These are phyloP conservation scores for Raja brachyura DNA, from an alignment of 2,113 vertebrate genomes.

Conservation along the genomic window DNA sequence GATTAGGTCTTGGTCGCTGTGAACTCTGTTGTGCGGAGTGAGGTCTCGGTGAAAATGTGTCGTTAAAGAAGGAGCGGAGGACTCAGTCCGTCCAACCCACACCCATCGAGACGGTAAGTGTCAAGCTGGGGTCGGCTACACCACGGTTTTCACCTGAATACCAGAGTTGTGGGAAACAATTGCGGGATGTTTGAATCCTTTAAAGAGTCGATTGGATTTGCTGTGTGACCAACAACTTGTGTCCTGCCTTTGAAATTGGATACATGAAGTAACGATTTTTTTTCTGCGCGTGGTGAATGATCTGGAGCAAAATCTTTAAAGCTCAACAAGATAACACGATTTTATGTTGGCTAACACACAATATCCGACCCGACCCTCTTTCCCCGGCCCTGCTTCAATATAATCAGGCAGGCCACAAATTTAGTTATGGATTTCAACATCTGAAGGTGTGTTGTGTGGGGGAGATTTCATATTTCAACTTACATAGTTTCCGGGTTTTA, in stretches of 20 bases:
- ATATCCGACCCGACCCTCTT: no score
- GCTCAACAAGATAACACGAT: background rate
- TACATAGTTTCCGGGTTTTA: background rate
- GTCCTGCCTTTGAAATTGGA: background rate
- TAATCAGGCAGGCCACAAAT: background rate
- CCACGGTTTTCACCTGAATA: background rate
- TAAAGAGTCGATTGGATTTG: background rate
- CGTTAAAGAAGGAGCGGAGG: background rate
- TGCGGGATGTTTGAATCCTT: background rate
- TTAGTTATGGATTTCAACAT: background rate
- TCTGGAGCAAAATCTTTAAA: background rate
- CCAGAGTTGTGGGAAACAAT: background rate
- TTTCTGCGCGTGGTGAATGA: background rate
- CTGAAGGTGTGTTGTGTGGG: background rate
- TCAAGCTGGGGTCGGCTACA: background rate
- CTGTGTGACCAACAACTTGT: background rate
- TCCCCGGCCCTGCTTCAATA: background rate
- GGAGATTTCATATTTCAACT: background rate
- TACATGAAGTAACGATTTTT: background rate
- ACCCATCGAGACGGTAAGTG: constrained; percentile 26
- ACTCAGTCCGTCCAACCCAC: background rate
- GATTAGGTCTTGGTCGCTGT: background rate
- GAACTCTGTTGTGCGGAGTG: background rate
- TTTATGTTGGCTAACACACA: background rate
- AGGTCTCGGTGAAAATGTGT: constrained; percentile 7